Evolutionary conservation across 2,113 vertebrate genomes (phyloP).

Genomic region (Calyptomena viridis): DNA sequence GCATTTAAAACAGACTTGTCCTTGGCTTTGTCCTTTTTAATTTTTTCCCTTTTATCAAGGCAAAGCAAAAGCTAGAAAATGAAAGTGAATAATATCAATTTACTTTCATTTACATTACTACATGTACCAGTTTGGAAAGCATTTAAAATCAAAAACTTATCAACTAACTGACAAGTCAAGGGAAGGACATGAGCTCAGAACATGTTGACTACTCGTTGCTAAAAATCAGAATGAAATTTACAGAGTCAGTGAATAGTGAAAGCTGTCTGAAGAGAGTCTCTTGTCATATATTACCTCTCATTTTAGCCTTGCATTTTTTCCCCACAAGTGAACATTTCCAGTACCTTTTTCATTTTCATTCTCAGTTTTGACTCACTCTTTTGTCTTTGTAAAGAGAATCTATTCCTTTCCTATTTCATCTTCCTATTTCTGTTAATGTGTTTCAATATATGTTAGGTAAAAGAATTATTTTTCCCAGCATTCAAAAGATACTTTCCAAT

Average conservation of each 20-base stretch:
- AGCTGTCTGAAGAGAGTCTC: background rate
- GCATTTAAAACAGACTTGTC: background rate
- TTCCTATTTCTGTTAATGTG: background rate
- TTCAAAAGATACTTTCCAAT: background rate
- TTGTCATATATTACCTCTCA: background rate
- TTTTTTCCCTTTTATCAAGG: background rate
- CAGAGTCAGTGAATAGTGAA: background rate
- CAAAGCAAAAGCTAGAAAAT: background rate
- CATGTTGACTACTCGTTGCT: background rate
- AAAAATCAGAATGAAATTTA: background rate
- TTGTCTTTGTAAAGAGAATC: background rate
- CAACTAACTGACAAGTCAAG: slow-evolving; percentile 3
- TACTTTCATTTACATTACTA: background rate
- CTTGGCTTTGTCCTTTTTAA: background rate
- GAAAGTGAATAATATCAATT: background rate
- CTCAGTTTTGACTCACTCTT: background rate
- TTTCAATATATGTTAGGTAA: background rate
- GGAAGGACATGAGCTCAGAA: background rate
- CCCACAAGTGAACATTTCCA: background rate
- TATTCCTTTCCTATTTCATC: background rate
- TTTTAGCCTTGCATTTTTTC: background rate
- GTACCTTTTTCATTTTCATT: background rate
- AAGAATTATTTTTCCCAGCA: background rate
- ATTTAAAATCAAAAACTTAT: slow-evolving; percentile 10
- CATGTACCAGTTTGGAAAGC: background rate